These are phyloP conservation scores for Zaprionus tsacasi DNA, from an alignment of 1,140 invertebrate genomes.

Conservation along the genomic window DNA sequence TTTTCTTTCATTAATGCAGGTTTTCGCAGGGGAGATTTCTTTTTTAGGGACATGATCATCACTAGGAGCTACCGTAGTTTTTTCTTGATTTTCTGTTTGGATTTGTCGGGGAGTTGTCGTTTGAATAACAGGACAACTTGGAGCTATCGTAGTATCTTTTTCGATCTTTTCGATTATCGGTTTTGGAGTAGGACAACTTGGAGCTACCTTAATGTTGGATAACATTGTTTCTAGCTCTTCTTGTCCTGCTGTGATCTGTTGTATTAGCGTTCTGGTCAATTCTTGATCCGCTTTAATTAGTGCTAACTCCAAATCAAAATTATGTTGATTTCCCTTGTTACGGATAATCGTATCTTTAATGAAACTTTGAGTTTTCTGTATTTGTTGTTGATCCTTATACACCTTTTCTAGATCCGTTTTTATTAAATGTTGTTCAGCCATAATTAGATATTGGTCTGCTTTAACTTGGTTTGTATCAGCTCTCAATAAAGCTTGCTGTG, in stretches of 20 bases:
- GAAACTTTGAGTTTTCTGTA: neutral
- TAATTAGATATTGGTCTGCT: neutral
- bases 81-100: too few species aligned
- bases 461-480: neutral
- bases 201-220: neutral
- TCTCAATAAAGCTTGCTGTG: neutral
- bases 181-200: neutral
- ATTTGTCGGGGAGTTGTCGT: too few species aligned
- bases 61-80: too few species aligned
- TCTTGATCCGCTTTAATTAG: neutral
- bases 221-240: neutral
- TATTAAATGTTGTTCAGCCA: neutral
- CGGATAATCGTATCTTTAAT: neutral
- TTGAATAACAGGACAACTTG: too few species aligned
- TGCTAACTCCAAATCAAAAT: neutral
- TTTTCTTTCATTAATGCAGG: neutral
- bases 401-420: neutral
- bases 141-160: too few species aligned
- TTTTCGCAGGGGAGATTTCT: neutral
- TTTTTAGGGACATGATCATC: too few species aligned
- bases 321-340: neutral
- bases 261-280: neutral
- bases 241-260: neutral
- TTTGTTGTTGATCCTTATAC: neutral
- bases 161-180: too few species aligned